Evolutionary conservation across 2,113 vertebrate genomes (phyloP).

Genomic region (Heteronetta atricapilla): DNA sequence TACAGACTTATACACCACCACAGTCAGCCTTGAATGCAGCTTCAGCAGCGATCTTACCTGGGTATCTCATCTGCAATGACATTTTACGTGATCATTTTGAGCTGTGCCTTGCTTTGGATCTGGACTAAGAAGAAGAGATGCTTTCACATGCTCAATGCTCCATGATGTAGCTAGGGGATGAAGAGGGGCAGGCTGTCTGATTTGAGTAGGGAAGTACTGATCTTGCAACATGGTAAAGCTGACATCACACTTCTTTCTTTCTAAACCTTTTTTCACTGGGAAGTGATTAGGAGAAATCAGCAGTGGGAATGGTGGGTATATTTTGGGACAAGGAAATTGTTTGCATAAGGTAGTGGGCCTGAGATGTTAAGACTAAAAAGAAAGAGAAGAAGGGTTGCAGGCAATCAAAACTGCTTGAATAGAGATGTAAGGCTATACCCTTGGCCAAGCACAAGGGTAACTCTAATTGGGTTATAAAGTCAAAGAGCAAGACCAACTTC

Average conservation of each 20-base stretch:
- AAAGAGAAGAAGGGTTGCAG: neutral
- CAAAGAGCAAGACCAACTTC: neutral
- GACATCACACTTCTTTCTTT: neutral
- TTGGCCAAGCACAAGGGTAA: neutral
- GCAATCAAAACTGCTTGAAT: neutral
- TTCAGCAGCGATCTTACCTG: neutral
- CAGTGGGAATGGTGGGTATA: fast-evolving
- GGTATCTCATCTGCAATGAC: neutral
- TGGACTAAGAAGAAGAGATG: neutral
- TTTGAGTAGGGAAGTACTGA: neutral
- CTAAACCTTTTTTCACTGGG: neutral
- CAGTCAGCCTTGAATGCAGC: neutral
- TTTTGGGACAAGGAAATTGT: neutral
- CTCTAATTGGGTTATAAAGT: neutral
- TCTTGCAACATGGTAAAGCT: neutral
- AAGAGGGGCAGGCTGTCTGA: neutral
- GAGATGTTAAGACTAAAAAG: neutral
- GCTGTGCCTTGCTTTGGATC: neutral
- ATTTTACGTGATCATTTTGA: neutral
- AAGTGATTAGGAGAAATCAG: neutral
- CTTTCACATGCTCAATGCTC: neutral
- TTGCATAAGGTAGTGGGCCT: neutral
- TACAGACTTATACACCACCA: neutral
- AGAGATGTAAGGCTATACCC: neutral
- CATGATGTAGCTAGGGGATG: neutral